phyloP scores from a whole-genome alignment of 2,888 invertebrate genomes.

The Ichneumon xanthorius region DNA sequence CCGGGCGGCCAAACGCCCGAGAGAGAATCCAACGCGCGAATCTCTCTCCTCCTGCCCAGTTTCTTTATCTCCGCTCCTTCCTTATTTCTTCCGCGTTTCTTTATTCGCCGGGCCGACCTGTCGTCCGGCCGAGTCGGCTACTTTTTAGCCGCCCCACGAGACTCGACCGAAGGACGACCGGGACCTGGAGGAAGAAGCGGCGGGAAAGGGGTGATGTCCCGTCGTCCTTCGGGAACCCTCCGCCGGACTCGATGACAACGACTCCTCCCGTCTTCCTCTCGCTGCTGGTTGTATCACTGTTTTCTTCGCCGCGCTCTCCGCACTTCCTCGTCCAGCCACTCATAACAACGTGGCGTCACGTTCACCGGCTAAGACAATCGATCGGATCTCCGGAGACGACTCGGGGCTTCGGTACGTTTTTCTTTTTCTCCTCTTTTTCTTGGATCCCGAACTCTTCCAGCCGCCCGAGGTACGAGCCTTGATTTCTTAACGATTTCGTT shows the following conservation, averaged over 20 bases:
- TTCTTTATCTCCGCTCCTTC: slow-evolving; percentile 58
- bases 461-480: neutral
- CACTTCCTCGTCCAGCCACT: slow-evolving; percentile 32
- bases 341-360: slow-evolving; percentile 50
- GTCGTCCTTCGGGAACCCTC: slow-evolving; percentile 44
- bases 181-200: slow-evolving; percentile 33
- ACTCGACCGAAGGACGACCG: slow-evolving; percentile 37
- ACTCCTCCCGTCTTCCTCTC: slow-evolving; percentile 52
- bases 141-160: slow-evolving; percentile 65
- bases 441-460: neutral
- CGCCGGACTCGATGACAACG: slow-evolving; percentile 64
- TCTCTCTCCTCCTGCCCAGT: slow-evolving; percentile 56
- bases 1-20: slow-evolving; percentile 25
- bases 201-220: slow-evolving; percentile 32
- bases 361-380: slow-evolving; percentile 55
- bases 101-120: slow-evolving; percentile 17
- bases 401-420: slow-evolving; percentile 6
- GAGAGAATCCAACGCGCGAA: slow-evolving; percentile 50
- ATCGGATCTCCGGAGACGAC: slow-evolving; percentile 51
- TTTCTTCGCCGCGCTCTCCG: slow-evolving; percentile 22
- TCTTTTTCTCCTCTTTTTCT: slow-evolving; percentile 10
- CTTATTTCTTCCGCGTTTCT: slow-evolving; percentile 26
- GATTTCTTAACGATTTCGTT: neutral
- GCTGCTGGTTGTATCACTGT: slow-evolving; percentile 49
- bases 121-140: slow-evolving; percentile 62